Evolutionary conservation across 2,113 vertebrate species (phyloP), one percentile per base, ranked within the genome.

Genomic region (Tetrax tetrax): DNA sequence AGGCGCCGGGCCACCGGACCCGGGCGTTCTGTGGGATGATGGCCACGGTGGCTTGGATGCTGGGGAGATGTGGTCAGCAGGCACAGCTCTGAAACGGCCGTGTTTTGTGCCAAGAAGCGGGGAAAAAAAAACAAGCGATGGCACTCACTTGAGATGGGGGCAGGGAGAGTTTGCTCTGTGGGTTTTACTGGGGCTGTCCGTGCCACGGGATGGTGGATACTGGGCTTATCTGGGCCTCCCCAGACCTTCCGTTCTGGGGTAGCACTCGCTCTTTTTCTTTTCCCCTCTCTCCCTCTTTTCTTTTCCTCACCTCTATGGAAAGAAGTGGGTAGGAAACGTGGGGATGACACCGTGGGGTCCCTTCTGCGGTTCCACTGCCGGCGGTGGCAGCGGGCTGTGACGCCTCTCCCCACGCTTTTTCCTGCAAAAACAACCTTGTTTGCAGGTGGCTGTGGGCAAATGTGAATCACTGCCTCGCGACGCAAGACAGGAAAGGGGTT

Each of bases 21-120:
- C 1, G 11, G 68, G 28, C 9, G 18, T 43, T 27, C 38, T 38
- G 29, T 0, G 3, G 50, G 54, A 3, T 10, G n/a, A 10, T 0
- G 13, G n/a, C 47, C 3, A 1, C 4, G 31, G 59, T 43, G 69
- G 60, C 60, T 28, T 31, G 0, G 6, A 6, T 2, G 28, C 37
- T 7, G 37, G 16, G 37, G 68, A 25, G n/a, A 25, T 14, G 56
- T 4, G 18, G 27, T 5, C 56, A 24, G 2, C 7, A 14, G 50
- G 56, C 43, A 43, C 7, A 59, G 74, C 74, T 59, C 84, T 7
- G 75, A 27, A 64, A 57, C n/a, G 4, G 16, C 16, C 17, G 24
- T 3, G 24, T 24, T 83, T 33, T 3, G 1, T 13, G 24, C 43
- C 43, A 8, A 0, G 1, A 43, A 27, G 38, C 38, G 9, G 10